Base-by-base conservation (phyloP, 2,797 vertebrate species). In the Acanthis flammea region DNA sequence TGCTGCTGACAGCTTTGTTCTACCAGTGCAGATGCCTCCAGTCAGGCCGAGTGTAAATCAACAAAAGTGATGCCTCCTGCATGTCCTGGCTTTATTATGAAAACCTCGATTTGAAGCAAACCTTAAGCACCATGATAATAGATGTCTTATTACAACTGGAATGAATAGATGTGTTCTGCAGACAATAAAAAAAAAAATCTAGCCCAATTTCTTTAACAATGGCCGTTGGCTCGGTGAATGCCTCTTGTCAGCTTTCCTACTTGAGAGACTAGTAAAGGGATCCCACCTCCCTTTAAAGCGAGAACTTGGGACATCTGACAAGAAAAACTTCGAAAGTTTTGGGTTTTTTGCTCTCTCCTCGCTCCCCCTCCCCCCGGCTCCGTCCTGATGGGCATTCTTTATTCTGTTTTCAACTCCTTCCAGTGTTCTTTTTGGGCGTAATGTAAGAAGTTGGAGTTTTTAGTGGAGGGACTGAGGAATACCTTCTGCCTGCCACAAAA, bases 41-140 rank as follows among this genome's bases (percentile, higher is more conserved):
- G 42, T 67, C n/a, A 68, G 65, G 31, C 27, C 0, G 1, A 66
- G 6, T 23, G 21, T 70, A 73, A 72, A 86, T 78, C 84, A 55
- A 60, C 48, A 37, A n/a, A 37, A 60, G 47, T 1, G 2, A 60
- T 44, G 37, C 31, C 12, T 66, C 63, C 50, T 85, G 60, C 9
- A 25, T 1, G 2, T 67, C 50, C 61, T 33, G 14, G 47, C 50
- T 39, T 87, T 78, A 50, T 60, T 28, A 27, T 73, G 54, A 82
- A 92, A 91, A 60, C n/a, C 75, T 76, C 13, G 47, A 70, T 71
- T 80, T 72, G 77, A 95, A 86, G 48, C 22, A 74, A 82, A 66
- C 30, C 9, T n/a, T 73, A 70, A 82, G 48, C 37, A 39, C 58
- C 18, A 27, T 33, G 41, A 31, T 81, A 92, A 72, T 70, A 78